A percentile compares a stretch with the other conserved stretches of the same genome.
phyloP scores from a whole-genome alignment of 2,888 invertebrate species.

The Trichopria drosophilae region DNA sequence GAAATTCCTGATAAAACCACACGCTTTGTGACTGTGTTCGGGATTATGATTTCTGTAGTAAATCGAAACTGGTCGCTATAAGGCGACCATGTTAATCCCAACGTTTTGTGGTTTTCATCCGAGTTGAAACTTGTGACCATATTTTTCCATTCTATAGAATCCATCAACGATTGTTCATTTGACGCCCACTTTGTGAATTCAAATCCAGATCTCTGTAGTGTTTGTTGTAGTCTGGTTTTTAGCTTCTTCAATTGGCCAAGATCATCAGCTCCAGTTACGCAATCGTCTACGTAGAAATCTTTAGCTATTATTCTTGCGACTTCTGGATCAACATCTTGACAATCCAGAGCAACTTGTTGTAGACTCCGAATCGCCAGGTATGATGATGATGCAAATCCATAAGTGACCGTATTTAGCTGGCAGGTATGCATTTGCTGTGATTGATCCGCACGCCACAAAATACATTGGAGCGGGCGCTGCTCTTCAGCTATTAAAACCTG shows the following conservation, averaged over 20 bases:
- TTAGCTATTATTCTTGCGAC: background rate
- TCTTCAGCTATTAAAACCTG: constrained; percentile 11
- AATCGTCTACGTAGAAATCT: constrained; percentile 5
- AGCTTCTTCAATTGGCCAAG: constrained; percentile 3
- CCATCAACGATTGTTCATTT: too few relatives aligned
- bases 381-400: too few relatives aligned
- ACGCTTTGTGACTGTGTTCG: too few relatives aligned
- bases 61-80: too few relatives aligned
- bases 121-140: too few relatives aligned
- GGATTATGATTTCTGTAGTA: too few relatives aligned
- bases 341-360: constrained; percentile 1
- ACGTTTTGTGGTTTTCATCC: too few relatives aligned
- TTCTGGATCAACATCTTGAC: background rate
- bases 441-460: constrained; percentile 35
- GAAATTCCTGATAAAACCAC: too few relatives aligned
- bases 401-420: too few relatives aligned
- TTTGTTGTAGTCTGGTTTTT: background rate
- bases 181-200: constrained; percentile 14
- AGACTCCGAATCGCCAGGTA: too few relatives aligned
- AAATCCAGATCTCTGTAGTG: constrained; percentile 12
- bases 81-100: too few relatives aligned
- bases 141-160: too few relatives aligned
- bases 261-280: background rate
- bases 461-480: constrained; percentile 32
- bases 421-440: background rate